Percentiles rank a stretch among this genome's conserved stretches.
These are phyloP conservation scores for Pomatorhinus ruficollis DNA, from an alignment of 2,113 vertebrate species.

Conservation along the genomic window DNA sequence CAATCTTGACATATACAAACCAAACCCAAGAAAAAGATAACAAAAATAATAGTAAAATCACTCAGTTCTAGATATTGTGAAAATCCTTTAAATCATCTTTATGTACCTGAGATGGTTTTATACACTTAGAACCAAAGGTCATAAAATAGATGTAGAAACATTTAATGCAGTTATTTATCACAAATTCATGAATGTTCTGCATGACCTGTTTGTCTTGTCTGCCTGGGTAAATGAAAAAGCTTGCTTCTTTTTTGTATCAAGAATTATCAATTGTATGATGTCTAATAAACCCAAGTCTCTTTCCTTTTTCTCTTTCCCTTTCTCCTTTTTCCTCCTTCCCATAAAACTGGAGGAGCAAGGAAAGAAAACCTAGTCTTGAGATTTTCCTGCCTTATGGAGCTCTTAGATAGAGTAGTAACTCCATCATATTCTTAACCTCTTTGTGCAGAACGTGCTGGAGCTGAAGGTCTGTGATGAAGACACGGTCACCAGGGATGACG, in stretches of 20 bases:
- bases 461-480: constrained; percentile 79
- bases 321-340: neutral
- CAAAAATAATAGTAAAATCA: neutral
- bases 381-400: neutral
- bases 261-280: neutral
- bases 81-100: neutral
- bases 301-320: neutral
- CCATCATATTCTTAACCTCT: neutral
- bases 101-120: neutral
- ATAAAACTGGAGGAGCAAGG: neutral
- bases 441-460: constrained; percentile 74
- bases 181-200: neutral
- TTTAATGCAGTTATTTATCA: neutral
- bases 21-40: neutral
- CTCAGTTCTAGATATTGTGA: neutral
- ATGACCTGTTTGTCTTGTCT: neutral
- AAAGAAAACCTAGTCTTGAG: neutral
- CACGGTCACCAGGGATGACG: constrained; percentile 69
- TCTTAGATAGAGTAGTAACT: neutral
- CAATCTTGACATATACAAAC: neutral
- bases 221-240: neutral
- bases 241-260: neutral
- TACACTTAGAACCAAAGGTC: neutral
- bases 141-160: neutral
- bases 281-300: neutral